A percentile compares a stretch with the other conserved stretches of the same genome.
These are phyloP conservation scores for Harlomillsia oculata DNA, from an alignment of 1,140 invertebrate species.

Conservation along the genomic window DNA sequence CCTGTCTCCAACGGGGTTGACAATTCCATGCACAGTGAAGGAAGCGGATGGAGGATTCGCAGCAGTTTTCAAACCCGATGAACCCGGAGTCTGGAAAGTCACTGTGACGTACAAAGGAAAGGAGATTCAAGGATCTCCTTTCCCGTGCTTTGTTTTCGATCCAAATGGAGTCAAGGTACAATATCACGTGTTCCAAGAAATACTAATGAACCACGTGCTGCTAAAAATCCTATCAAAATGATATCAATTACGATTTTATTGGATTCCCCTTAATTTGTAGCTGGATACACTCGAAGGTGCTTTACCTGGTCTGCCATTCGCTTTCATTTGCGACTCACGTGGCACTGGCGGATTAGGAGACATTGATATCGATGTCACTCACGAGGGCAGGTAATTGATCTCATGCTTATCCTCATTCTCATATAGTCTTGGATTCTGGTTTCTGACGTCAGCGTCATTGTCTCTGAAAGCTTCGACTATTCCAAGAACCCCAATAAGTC, in stretches of 20 bases:
- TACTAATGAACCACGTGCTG: neutral
- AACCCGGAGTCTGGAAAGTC: constrained; percentile 93
- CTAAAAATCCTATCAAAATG: neutral
- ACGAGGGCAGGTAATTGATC: constrained; percentile 39
- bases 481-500: no score
- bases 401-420: neutral
- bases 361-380: constrained; percentile 76
- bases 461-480: neutral
- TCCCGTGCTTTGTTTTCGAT: constrained; percentile 94
- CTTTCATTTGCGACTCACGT: constrained; percentile 71
- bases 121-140: constrained; percentile 92
- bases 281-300: constrained; percentile 62
- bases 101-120: constrained; percentile 89
- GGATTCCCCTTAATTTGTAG: constrained; percentile 37
- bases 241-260: neutral
- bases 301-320: constrained; percentile 63
- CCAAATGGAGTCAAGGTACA: constrained; percentile 72
- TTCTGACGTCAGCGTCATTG: no score
- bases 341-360: constrained; percentile 79
- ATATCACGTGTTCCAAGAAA: constrained; percentile 3
- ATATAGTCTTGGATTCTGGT: neutral
- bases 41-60: constrained; percentile 70
- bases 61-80: constrained; percentile 91
- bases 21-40: constrained; percentile 59
- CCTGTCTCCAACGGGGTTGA: constrained; percentile 70